Conservation (phyloP, 1,140 invertebrate species). For the Antheraea pernyi region DNA sequence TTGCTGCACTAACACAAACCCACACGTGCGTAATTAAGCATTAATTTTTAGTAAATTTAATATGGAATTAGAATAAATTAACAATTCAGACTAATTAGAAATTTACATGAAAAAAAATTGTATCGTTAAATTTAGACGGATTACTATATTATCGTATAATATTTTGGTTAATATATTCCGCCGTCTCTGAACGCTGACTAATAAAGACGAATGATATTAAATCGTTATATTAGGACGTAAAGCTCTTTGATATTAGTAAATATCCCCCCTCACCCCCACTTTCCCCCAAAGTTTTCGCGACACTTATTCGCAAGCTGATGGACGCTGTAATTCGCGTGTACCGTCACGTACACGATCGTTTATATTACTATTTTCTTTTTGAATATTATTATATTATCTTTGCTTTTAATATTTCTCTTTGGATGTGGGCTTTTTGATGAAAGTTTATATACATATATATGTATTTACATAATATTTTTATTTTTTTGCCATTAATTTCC, state of each 20-base stretch:
- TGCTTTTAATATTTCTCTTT: conserved; percentile 55
- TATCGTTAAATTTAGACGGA: background rate
- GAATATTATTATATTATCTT: conserved; percentile 37
- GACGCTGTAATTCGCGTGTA: conserved; percentile 35
- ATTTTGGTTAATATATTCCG: conserved; percentile 3
- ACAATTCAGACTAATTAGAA: conserved; percentile 11
- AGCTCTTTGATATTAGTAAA: conserved; percentile 16
- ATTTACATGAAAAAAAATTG: background rate
- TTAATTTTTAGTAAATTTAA: conserved; percentile 56
- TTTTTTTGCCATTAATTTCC: conserved; percentile 38
- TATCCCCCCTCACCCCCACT: conserved; percentile 21
- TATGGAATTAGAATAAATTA: conserved; percentile 2
- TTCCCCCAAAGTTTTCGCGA: conserved; percentile 40
- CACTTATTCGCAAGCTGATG: conserved; percentile 30
- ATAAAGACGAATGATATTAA: conserved; percentile 33
- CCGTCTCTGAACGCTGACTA: conserved; percentile 37
- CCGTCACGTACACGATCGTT: conserved; percentile 39
- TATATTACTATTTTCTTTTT: conserved; percentile 18
- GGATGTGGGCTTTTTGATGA: conserved; percentile 71
- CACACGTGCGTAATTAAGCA: conserved; percentile 61
- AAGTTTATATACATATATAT: conserved; percentile 44
- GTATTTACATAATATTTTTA: conserved; percentile 29
- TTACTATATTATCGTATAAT: background rate
- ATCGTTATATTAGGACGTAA: conserved; percentile 13
- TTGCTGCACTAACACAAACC: conserved; percentile 74